Conservation (phyloP, 2,888 invertebrate genomes). For the Leptinotarsa peninsularis region DNA sequence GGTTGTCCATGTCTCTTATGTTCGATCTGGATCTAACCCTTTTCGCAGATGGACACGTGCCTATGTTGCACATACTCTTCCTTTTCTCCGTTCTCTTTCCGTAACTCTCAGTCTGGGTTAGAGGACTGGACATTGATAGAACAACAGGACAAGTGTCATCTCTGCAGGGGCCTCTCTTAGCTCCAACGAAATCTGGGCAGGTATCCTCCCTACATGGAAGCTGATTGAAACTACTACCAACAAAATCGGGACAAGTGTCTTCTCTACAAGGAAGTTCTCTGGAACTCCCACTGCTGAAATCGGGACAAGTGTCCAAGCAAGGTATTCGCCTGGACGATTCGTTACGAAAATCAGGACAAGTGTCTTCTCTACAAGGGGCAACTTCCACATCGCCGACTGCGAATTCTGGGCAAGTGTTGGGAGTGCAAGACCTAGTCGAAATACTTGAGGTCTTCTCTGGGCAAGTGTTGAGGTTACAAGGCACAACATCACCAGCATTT, state of each 20-base stretch:
- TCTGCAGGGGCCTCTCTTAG: constrained; percentile 3
- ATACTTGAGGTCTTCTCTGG: neutral
- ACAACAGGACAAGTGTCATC: constrained; percentile 18
- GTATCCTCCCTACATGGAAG: neutral
- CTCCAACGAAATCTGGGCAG: neutral
- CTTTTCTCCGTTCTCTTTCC: constrained; percentile 22
- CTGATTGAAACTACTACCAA: neutral
- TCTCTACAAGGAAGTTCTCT: neutral
- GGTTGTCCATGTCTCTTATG: constrained; percentile 41
- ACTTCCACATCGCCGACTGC: neutral
- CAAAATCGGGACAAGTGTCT: neutral
- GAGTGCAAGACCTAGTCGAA: neutral
- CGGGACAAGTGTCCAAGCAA: neutral
- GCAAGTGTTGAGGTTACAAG: neutral
- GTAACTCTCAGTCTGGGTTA: neutral
- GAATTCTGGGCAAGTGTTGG: neutral
- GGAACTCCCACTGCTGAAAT: neutral
- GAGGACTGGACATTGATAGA: neutral
- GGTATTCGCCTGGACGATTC: no score
- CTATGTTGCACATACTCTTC: constrained; percentile 13
- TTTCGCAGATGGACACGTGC: constrained; percentile 24
- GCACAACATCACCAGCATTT: neutral
- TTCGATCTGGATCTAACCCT: constrained; percentile 31
- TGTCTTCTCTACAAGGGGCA: constrained; percentile 14
- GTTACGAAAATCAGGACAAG: neutral